These are phyloP conservation scores for Sitobion miscanthi DNA, from an alignment of 1,140 invertebrate genomes.

Conservation along the genomic window DNA sequence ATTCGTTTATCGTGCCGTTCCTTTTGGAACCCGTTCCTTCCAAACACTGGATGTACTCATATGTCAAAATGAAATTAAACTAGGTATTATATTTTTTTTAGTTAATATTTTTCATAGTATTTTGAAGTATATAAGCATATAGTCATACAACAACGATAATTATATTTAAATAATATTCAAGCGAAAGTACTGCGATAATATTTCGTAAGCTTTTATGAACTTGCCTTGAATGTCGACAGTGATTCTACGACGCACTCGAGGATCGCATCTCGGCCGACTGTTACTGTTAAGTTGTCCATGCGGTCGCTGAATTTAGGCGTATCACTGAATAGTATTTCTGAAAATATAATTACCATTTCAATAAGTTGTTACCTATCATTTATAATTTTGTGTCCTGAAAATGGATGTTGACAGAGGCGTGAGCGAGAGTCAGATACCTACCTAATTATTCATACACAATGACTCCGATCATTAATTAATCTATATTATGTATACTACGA, in stretches of 20 bases:
- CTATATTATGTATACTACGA: background rate
- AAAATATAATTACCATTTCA: slow-evolving; percentile 4
- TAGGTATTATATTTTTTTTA: background rate
- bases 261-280: slow-evolving; percentile 77
- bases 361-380: background rate
- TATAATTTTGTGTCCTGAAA: background rate
- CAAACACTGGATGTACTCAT: background rate
- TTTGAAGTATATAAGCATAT: background rate
- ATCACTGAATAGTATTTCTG: slow-evolving; percentile 64
- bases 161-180: background rate
- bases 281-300: slow-evolving; percentile 79
- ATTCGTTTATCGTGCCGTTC: no score
- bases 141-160: background rate
- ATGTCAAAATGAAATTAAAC: background rate
- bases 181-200: background rate
- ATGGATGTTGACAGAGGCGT: background rate
- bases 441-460: background rate
- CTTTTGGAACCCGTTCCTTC: no score
- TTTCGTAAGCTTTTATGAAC: background rate
- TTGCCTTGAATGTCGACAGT: slow-evolving; percentile 77
- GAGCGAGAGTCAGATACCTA: background rate
- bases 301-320: slow-evolving; percentile 79
- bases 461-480: background rate
- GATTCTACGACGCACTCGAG: slow-evolving; percentile 82
- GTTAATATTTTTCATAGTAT: background rate